These are phyloP conservation scores for Tenualosa thibaudeaui DNA, from an alignment of 2,797 vertebrate genomes.

Conservation along the genomic window DNA sequence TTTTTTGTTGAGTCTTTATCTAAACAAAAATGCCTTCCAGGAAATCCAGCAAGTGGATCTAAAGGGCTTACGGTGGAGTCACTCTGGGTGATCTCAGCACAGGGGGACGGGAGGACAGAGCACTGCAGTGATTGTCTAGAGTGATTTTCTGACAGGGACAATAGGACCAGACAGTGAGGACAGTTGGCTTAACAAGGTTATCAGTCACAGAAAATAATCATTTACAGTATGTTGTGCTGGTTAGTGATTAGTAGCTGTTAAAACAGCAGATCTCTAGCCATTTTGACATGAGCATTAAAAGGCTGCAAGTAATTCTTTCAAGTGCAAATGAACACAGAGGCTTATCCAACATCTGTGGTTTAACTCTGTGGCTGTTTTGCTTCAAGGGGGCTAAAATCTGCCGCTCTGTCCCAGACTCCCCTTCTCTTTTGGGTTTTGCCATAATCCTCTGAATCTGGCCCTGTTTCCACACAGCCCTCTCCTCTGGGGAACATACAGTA, in stretches of 20 bases:
- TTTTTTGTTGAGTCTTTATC: too few relatives aligned
- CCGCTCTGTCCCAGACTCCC: neutral
- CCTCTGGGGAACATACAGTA: neutral
- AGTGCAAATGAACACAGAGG: neutral
- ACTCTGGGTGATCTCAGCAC: neutral
- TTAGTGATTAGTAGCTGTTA: neutral
- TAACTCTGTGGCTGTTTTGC: neutral
- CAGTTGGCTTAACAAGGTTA: neutral
- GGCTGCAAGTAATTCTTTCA: neutral
- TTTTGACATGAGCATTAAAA: neutral
- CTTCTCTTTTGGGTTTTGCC: neutral
- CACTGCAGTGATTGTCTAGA: neutral
- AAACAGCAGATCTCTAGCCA: neutral
- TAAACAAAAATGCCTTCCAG: neutral
- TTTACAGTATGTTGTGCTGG: neutral
- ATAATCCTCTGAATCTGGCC: slow-evolving; percentile 17
- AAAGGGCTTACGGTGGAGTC: neutral
- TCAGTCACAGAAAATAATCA: neutral
- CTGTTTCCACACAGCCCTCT: slow-evolving; percentile 1
- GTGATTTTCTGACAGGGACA: neutral
- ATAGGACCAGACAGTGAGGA: neutral
- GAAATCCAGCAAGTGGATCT: neutral
- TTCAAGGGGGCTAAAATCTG: neutral
- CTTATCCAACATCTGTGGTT: slow-evolving; percentile 13
- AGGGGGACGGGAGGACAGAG: neutral